These are phyloP conservation scores for Vulpes ferrilata DNA, from an alignment of 2,113 vertebrate genomes.

Conservation along the genomic window DNA sequence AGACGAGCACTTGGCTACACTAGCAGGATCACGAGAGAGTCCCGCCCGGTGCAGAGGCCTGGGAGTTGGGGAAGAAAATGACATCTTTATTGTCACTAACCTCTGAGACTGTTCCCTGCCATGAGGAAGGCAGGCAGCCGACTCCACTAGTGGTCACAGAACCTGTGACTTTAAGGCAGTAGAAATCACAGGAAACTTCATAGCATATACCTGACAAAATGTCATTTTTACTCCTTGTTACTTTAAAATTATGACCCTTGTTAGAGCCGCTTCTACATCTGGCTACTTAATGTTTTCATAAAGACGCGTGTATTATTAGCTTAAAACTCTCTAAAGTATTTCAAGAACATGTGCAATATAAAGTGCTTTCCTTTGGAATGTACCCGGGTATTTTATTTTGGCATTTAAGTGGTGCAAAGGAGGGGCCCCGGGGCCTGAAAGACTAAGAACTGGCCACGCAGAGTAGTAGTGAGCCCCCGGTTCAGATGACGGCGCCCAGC, in stretches of 20 bases:
- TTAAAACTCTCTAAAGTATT: background rate
- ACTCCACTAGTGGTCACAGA: background rate
- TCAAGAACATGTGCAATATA: slow-evolving; percentile 21
- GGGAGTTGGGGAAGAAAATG: background rate
- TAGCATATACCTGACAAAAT: background rate
- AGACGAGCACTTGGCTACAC: background rate
- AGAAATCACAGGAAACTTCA: background rate
- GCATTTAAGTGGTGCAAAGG: background rate
- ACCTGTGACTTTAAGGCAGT: background rate
- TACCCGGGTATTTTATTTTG: background rate
- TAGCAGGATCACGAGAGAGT: background rate
- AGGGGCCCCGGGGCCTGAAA: background rate
- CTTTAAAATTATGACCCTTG: background rate
- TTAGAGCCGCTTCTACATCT: background rate
- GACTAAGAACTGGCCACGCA: background rate
- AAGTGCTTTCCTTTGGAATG: background rate
- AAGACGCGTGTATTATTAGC: background rate
- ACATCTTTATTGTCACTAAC: background rate
- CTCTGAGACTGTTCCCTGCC: background rate
- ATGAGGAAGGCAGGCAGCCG: background rate
- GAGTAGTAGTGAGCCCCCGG: background rate
- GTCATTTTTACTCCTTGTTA: background rate
- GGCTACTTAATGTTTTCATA: slow-evolving; percentile 25
- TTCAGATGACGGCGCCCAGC: too few relatives aligned
- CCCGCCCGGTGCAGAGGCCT: background rate